A percentile compares a stretch with the other conserved stretches of the same genome.
phyloP scores from a whole-genome alignment of 2,113 vertebrate species.

The Propithecus coquereli region DNA sequence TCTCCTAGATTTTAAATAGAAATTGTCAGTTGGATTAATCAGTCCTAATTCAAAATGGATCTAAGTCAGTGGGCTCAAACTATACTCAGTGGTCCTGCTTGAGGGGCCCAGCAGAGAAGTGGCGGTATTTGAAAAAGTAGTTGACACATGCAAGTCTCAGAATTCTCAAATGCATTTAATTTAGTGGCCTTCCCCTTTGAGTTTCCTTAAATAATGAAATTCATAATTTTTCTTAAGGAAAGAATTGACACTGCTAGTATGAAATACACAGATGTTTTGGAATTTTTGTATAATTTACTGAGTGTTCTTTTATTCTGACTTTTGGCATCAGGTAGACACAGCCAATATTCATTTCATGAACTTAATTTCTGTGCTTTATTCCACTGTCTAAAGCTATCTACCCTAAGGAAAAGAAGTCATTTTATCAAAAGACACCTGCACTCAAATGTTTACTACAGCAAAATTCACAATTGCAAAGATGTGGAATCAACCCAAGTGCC shows the following conservation, averaged over 20 bases:
- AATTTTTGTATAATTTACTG: neutral
- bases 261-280: neutral
- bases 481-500: too few species aligned
- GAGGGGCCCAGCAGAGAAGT: rapidly evolving
- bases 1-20: neutral
- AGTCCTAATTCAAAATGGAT: neutral
- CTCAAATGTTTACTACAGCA: too few species aligned
- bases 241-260: neutral
- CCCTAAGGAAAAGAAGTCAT: too few species aligned
- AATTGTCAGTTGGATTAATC: neutral
- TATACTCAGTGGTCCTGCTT: neutral
- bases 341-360: neutral
- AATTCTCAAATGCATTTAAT: neutral
- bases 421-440: too few species aligned
- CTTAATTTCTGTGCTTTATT: neutral
- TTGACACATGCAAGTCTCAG: rapidly evolving
- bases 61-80: neutral
- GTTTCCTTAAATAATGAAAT: neutral
- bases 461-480: too few species aligned
- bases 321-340: neutral
- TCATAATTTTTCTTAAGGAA: neutral
- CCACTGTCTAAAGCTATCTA: neutral
- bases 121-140: neutral
- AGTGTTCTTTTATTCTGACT: neutral
- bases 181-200: neutral